Evolutionary conservation across 2,797 vertebrate genomes (phyloP).

Genomic region (Xerus rutilus): DNA sequence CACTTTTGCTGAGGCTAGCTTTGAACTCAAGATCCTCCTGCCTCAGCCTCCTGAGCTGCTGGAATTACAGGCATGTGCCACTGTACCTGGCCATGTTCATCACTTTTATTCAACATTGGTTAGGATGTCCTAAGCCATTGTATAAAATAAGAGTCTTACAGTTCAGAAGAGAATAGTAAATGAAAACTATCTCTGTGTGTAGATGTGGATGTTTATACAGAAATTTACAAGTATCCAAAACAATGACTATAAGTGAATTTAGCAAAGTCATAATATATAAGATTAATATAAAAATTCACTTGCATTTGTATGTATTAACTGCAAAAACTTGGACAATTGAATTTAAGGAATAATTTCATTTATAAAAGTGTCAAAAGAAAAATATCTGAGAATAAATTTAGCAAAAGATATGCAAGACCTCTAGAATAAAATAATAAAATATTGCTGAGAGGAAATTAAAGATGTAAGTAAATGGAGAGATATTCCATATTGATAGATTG

Average conservation of each 20-base stretch:
- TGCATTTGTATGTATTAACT: neutral
- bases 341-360: neutral
- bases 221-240: neutral
- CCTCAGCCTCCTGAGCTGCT: too few relatives aligned
- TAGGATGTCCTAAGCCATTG: neutral
- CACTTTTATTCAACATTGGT: neutral
- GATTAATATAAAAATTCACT: neutral
- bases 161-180: neutral
- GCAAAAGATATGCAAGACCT: neutral
- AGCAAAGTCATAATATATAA: neutral
- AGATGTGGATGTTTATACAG: neutral
- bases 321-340: neutral
- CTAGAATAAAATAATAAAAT: neutral
- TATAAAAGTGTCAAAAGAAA: neutral
- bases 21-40: too few relatives aligned
- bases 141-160: neutral
- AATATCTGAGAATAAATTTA: neutral
- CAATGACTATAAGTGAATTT: neutral
- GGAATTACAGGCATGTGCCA: too few relatives aligned
- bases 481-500: neutral
- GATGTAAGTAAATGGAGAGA: neutral
- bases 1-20: too few relatives aligned
- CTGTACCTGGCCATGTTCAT: too few relatives aligned
- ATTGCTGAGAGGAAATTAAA: neutral
- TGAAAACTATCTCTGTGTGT: neutral